phyloP scores from a whole-genome alignment of 1,140 invertebrate genomes.

The Gyrodactylus salaris region DNA sequence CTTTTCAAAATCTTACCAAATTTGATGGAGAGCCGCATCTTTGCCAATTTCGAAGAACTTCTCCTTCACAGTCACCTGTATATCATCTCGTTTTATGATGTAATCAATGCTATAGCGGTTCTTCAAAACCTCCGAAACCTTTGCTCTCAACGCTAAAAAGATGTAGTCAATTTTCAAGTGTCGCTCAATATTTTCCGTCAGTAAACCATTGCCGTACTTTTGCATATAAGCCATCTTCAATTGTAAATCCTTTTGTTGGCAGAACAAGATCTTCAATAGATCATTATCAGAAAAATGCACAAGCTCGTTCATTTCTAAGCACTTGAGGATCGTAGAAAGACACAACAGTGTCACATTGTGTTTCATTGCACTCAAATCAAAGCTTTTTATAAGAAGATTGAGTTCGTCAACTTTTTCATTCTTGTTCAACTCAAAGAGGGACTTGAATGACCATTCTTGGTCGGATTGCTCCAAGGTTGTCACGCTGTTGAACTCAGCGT shows the following conservation, averaged over 20 bases:
- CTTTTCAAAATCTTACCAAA: constrained; percentile 8
- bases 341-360: neutral
- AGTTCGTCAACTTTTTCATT: neutral
- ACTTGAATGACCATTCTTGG: neutral
- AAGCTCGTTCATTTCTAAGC: neutral
- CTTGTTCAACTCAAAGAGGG: neutral
- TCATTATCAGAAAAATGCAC: neutral
- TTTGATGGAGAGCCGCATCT: constrained; percentile 7
- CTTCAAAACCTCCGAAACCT: neutral
- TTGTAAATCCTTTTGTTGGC: neutral
- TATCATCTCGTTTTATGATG: neutral
- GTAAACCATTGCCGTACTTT: neutral
- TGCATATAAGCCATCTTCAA: neutral
- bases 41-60: neutral
- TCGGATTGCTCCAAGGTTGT: neutral
- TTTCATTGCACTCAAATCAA: neutral
- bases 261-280: neutral
- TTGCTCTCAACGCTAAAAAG: neutral
- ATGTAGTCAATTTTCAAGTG: neutral
- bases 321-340: neutral
- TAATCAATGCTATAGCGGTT: neutral
- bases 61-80: neutral
- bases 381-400: neutral
- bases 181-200: neutral
- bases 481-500: neutral